Conservation (phyloP, 2,888 invertebrate genomes). For the Drosophila histrio region DNA sequence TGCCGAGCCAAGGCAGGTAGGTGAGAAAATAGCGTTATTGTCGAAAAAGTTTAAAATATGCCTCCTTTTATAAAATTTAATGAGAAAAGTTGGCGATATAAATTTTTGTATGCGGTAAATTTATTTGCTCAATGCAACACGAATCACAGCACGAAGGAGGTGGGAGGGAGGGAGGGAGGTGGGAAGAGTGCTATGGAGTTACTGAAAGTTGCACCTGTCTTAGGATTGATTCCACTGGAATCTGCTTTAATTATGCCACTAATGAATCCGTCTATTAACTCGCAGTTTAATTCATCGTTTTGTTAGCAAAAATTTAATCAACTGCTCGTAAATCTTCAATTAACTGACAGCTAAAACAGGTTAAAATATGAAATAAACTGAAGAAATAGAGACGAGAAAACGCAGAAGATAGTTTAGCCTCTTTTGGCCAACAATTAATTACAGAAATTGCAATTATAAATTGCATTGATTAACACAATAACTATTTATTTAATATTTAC, state of each 20-base stretch:
- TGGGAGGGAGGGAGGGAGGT: not conserved
- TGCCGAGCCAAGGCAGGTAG: constrained; percentile 60
- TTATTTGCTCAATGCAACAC: constrained; percentile 64
- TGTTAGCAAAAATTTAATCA: not conserved
- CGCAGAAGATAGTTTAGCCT: not conserved
- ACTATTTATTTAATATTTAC: not conserved
- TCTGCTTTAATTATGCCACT: not conserved
- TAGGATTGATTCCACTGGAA: constrained; percentile 2
- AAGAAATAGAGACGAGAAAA: not conserved
- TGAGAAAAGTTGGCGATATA: constrained; percentile 79
- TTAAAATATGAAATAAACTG: not conserved
- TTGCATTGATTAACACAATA: not conserved
- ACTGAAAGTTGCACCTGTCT: constrained; percentile 3
- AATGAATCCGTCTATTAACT: not conserved
- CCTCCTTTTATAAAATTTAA: constrained; percentile 79
- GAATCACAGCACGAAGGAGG: not conserved
- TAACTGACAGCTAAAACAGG: not conserved
- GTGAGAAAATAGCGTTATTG: constrained; percentile 77
- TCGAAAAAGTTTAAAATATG: constrained; percentile 80
- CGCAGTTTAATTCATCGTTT: not conserved
- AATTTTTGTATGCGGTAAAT: constrained; percentile 78
- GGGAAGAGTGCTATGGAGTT: not conserved
- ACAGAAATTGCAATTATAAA: not conserved
- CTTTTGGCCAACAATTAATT: not conserved
- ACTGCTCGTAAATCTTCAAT: not conserved